Percentiles rank a stretch among this genome's conserved stretches.
Evolutionary conservation across 1,140 invertebrate species (phyloP).

Genomic region (Drosophila seguyi): DNA sequence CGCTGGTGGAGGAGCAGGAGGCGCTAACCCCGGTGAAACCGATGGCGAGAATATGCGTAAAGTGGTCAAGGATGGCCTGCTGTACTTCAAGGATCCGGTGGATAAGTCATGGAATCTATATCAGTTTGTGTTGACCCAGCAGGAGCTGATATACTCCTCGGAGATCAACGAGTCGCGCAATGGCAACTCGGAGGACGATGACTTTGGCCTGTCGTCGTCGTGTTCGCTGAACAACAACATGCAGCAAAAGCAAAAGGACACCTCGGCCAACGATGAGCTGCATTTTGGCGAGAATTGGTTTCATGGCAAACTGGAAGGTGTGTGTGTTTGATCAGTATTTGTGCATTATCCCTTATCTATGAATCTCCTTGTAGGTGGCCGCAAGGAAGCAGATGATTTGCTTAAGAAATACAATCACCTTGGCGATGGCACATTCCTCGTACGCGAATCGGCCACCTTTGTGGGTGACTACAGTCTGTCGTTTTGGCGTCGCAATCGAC

Average conservation of each 20-base stretch:
- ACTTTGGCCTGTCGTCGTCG: conserved; percentile 69
- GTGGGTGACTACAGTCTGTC: conserved; percentile 98
- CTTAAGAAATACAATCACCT: conserved; percentile 92
- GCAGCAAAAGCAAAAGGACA: conserved; percentile 81
- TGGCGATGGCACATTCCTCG: conserved; percentile 97
- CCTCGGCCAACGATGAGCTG: conserved; percentile 90
- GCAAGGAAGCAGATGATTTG: conserved; percentile 89
- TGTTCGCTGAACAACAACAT: conserved; percentile 58
- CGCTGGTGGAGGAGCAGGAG: conserved; percentile 39
- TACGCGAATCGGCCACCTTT: conserved; percentile 97
- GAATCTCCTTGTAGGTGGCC: conserved; percentile 86
- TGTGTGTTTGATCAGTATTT: too few relatives aligned
- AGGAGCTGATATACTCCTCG: conserved; percentile 93
- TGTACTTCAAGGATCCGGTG: conserved; percentile 95
- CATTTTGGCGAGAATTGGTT: conserved; percentile 99
- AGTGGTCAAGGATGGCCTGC: conserved; percentile 95
- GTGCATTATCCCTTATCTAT: not conserved
- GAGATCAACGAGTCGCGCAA: conserved; percentile 84
- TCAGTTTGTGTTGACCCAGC: conserved; percentile 96
- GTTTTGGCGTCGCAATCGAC: conserved; percentile 95
- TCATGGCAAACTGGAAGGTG: conserved; percentile 92
- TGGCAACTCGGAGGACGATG: conserved; percentile 88
- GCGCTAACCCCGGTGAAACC: conserved; percentile 51
- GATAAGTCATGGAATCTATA: conserved; percentile 97
- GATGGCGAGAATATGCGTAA: conserved; percentile 93